phyloP scores from a whole-genome alignment of 2,888 invertebrate species.

The Mimumesa dahlbomi region DNA sequence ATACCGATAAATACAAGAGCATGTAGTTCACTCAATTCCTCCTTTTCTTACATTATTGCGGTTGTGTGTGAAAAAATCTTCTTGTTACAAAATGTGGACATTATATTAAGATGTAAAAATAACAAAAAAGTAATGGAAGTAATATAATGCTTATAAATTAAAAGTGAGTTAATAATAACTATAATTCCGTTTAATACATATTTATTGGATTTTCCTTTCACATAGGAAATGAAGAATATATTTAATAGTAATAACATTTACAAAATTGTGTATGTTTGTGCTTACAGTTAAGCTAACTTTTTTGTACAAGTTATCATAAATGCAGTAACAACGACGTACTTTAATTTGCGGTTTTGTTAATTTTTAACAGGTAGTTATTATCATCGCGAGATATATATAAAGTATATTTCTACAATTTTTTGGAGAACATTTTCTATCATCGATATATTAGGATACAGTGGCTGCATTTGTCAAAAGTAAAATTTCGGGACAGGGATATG shows the following conservation, averaged over 20 bases:
- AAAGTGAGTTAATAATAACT: background rate
- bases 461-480: constrained; percentile 20
- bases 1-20: constrained; percentile 15
- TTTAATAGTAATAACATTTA: constrained; percentile 33
- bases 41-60: background rate
- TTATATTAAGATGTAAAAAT: background rate
- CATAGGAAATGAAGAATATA: constrained; percentile 7
- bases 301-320: constrained; percentile 58
- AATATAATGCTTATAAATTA: background rate
- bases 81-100: background rate
- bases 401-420: too few species aligned
- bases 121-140: constrained; percentile 14
- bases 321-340: constrained; percentile 46
- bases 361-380: constrained; percentile 10
- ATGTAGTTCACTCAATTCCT: too few species aligned
- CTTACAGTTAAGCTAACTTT: constrained; percentile 33
- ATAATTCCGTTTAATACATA: constrained; percentile 17
- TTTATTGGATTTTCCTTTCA: constrained; percentile 43
- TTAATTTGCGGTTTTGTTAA: constrained; percentile 33
- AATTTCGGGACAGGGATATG: constrained; percentile 6
- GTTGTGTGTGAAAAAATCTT: background rate
- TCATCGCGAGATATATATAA: too few species aligned
- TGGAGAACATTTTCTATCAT: constrained; percentile 18
- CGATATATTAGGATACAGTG: constrained; percentile 20
- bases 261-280: constrained; percentile 38